Conservation (phyloP, 2,113 vertebrate genomes). For the Rhinogobius similis region DNA sequence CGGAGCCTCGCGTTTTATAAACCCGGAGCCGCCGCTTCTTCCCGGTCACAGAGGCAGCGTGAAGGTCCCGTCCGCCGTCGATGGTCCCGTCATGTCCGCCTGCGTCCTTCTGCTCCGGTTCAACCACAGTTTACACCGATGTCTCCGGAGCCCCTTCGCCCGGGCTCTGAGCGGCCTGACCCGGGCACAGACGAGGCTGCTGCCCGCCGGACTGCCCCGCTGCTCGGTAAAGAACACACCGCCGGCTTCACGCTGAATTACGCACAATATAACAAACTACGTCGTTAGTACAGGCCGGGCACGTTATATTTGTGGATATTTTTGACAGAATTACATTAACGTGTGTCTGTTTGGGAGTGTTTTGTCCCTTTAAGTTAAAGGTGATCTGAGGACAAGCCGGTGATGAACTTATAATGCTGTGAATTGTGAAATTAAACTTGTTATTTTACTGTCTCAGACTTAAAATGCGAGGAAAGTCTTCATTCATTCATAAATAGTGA, state of each 20-base stretch:
- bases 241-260: background rate
- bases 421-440: too few relatives aligned
- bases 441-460: too few relatives aligned
- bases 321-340: too few relatives aligned
- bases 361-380: too few relatives aligned
- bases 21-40: conserved; percentile 20
- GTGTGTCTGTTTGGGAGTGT: too few relatives aligned
- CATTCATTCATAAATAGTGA: too few relatives aligned
- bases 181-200: background rate
- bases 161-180: background rate
- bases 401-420: too few relatives aligned
- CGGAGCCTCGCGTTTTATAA: conserved; percentile 17
- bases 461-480: too few relatives aligned
- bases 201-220: conserved; percentile 51
- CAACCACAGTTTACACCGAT: conserved; percentile 24
- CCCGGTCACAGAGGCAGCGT: conserved; percentile 22
- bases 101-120: conserved; percentile 29
- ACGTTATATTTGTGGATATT: too few relatives aligned
- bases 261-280: too few relatives aligned
- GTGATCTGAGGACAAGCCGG: too few relatives aligned
- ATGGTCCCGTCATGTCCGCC: conserved; percentile 43
- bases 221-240: conserved; percentile 56
- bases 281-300: too few relatives aligned
- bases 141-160: background rate
- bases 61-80: conserved; percentile 21